Conservation (phyloP, 37 sponge, comb jelly and placozoan species). For the Haliclona indistincta region DNA sequence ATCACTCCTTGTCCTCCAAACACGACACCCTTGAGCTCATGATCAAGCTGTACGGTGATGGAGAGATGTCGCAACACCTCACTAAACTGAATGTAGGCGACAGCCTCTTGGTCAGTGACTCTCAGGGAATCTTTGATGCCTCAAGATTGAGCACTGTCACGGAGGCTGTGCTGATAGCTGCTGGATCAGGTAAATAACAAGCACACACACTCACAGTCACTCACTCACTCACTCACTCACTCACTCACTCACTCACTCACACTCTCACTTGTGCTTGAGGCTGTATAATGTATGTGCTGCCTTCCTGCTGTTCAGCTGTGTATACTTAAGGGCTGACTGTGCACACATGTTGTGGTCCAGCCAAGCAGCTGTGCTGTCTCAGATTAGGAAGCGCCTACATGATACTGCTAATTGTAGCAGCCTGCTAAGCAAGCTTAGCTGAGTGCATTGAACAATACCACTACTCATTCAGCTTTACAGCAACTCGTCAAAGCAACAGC, state of each 20-base stretch:
- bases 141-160: conserved; percentile 14
- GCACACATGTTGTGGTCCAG: too few relatives aligned
- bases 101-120: conserved; percentile 57
- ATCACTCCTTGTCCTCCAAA: neutral
- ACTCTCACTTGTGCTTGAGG: too few relatives aligned
- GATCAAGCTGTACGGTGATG: conserved; percentile 82
- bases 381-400: too few relatives aligned
- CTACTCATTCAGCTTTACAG: too few relatives aligned
- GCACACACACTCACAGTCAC: too few relatives aligned
- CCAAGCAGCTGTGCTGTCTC: too few relatives aligned
- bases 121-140: conserved; percentile 69
- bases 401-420: too few relatives aligned
- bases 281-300: neutral
- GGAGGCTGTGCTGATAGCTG: conserved; percentile 61
- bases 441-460: too few relatives aligned
- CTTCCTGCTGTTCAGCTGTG: neutral
- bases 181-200: conserved; percentile 82
- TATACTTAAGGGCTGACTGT: neutral
- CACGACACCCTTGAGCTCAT: conserved; percentile 53
- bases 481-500: too few relatives aligned
- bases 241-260: too few relatives aligned
- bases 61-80: conserved; percentile 66
- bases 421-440: too few relatives aligned
- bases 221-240: too few relatives aligned
- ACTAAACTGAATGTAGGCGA: conserved; percentile 58